These are phyloP conservation scores for Troilus luridus DNA, from an alignment of 2,888 invertebrate species.

Conservation along the genomic window DNA sequence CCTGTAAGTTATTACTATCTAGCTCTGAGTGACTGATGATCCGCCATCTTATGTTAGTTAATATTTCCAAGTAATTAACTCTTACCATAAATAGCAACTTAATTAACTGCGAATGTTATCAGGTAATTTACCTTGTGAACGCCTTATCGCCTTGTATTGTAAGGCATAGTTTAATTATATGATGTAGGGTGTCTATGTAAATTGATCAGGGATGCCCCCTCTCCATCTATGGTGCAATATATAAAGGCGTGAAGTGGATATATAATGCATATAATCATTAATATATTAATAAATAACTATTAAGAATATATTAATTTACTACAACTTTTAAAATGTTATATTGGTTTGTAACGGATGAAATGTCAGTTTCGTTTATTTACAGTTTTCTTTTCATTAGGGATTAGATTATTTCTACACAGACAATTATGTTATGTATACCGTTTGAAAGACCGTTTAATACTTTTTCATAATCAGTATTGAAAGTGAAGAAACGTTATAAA, in stretches of 20 bases:
- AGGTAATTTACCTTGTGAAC: neutral
- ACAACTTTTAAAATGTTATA: no score
- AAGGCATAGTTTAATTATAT: conserved; percentile 18
- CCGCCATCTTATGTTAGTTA: neutral
- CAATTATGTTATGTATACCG: no score
- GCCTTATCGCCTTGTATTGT: neutral
- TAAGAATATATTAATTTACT: no score
- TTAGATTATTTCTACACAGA: no score
- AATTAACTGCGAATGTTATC: conserved; percentile 24
- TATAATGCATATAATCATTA: neutral
- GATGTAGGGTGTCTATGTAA: neutral
- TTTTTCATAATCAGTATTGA: no score
- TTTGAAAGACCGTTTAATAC: no score
- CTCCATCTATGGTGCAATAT: neutral
- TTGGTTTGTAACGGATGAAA: no score
- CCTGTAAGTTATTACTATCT: neutral
- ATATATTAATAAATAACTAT: neutral
- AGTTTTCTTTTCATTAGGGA: no score
- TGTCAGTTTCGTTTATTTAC: no score
- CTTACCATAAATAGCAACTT: neutral
- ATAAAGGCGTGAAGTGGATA: neutral
- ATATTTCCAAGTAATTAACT: conserved; percentile 21
- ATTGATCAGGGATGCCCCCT: neutral
- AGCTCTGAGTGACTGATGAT: neutral
- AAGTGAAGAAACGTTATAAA: no score